Percentiles rank a stretch among this genome's conserved stretches.
These are phyloP conservation scores for Cathartes aura DNA, from an alignment of 2,113 vertebrate genomes.

Conservation along the genomic window DNA sequence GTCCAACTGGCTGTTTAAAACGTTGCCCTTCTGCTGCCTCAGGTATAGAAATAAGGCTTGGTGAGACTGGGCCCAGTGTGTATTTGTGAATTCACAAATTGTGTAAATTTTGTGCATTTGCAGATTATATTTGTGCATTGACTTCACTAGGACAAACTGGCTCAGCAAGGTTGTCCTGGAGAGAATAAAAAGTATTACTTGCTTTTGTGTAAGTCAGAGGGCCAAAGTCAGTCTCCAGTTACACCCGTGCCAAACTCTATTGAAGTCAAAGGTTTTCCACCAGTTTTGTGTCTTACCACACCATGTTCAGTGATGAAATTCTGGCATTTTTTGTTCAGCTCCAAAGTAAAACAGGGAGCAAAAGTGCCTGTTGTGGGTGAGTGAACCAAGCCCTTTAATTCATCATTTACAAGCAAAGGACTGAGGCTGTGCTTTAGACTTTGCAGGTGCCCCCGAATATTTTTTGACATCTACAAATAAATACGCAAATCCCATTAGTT, in stretches of 20 bases:
- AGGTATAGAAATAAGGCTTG: not conserved
- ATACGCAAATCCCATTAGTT: not conserved
- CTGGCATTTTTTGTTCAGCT: not conserved
- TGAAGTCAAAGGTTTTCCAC: not conserved
- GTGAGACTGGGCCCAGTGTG: not conserved
- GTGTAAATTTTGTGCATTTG: not conserved
- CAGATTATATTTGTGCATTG: not conserved
- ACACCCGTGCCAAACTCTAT: not conserved
- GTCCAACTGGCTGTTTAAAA: not conserved
- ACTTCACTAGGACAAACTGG: not conserved
- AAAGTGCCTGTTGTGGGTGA: not conserved
- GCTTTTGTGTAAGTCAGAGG: not conserved
- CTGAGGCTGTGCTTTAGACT: not conserved
- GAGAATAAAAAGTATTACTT: not conserved
- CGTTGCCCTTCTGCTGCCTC: not conserved
- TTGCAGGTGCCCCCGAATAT: not conserved
- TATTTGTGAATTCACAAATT: not conserved
- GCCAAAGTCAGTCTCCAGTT: not conserved
- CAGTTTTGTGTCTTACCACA: not conserved
- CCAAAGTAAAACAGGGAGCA: not conserved
- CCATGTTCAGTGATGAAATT: not conserved
- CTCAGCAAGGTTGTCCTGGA: not conserved
- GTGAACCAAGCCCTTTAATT: not conserved
- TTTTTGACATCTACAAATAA: not conserved
- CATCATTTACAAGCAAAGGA: not conserved